A percentile compares a stretch with the other conserved stretches of the same genome.
phyloP scores from a whole-genome alignment of 2,888 invertebrate genomes.

The Amitus sp. region DNA sequence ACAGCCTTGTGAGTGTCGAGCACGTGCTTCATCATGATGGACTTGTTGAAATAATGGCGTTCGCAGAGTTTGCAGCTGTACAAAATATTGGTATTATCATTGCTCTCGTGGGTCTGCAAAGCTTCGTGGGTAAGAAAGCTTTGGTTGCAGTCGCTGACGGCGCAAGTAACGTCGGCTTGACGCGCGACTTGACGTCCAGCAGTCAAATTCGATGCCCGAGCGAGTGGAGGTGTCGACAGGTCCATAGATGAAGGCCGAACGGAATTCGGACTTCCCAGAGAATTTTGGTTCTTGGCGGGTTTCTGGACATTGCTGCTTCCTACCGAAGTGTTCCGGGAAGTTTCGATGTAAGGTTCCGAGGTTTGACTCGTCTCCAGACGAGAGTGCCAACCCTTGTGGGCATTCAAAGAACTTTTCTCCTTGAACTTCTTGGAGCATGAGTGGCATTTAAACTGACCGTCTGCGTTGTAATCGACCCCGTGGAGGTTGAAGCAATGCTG shows the following conservation, averaged over 20 bases:
- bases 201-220: no score
- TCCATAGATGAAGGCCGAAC: no score
- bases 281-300: conserved; percentile 56
- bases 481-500: conserved; percentile 54
- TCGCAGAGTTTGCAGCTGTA: conserved; percentile 72
- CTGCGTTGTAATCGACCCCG: conserved; percentile 20
- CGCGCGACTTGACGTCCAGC: not conserved
- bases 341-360: not conserved
- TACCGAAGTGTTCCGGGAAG: not conserved
- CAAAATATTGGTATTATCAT: conserved; percentile 68
- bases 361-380: conserved; percentile 44
- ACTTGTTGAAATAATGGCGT: conserved; percentile 69
- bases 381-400: conserved; percentile 72
- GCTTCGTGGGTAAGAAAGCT: conserved; percentile 67
- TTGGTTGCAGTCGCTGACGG: no score
- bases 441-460: conserved; percentile 69
- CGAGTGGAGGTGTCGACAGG: no score
- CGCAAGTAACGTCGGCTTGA: not conserved
- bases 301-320: conserved; percentile 29
- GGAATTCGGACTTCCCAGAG: conserved; percentile 43
- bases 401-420: conserved; percentile 73
- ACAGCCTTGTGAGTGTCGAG: conserved; percentile 66
- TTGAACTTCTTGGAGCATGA: conserved; percentile 73
- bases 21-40: conserved; percentile 70
- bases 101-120: conserved; percentile 67